A percentile compares a stretch with the other conserved stretches of the same genome.
Evolutionary conservation across 2,113 vertebrate species (phyloP).

Genomic region (Donacobius atricapilla): DNA sequence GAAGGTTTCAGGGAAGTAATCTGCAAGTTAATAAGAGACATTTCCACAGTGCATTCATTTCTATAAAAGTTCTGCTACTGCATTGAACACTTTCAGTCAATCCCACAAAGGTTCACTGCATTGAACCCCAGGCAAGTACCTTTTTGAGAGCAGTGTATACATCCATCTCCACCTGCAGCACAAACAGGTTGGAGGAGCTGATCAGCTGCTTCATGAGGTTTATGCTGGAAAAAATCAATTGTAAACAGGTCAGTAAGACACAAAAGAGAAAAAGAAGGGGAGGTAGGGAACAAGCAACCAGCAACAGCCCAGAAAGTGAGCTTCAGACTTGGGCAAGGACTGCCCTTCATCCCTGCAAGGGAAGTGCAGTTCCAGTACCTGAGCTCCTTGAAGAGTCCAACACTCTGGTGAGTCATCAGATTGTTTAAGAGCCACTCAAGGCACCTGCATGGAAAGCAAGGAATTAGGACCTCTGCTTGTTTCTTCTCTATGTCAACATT

Average conservation of each 20-base stretch:
- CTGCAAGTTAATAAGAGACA: neutral
- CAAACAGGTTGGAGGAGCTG: constrained; percentile 92
- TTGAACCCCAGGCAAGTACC: constrained; percentile 63
- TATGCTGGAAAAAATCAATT: constrained; percentile 69
- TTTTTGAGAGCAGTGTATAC: constrained; percentile 97
- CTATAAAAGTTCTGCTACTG: neutral
- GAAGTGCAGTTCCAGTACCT: constrained; percentile 74
- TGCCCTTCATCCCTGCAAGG: neutral
- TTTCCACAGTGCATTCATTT: neutral
- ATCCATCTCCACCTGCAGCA: constrained; percentile 99
- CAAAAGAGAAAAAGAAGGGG: neutral
- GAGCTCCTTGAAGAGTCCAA: constrained; percentile 94
- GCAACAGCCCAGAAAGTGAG: neutral
- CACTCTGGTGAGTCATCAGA: constrained; percentile 96
- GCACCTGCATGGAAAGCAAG: constrained; percentile 78
- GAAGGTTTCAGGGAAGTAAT: neutral
- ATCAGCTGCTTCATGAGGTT: constrained; percentile 92
- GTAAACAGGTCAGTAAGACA: neutral
- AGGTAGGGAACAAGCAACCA: neutral
- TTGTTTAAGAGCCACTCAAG: constrained; percentile 98
- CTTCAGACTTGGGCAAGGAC: neutral
- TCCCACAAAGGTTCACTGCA: neutral
- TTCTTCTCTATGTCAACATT: neutral
- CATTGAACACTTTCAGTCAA: neutral
- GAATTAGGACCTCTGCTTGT: neutral